These are phyloP conservation scores for Thumatha senex DNA, from an alignment of 2,888 invertebrate species.

Conservation along the genomic window DNA sequence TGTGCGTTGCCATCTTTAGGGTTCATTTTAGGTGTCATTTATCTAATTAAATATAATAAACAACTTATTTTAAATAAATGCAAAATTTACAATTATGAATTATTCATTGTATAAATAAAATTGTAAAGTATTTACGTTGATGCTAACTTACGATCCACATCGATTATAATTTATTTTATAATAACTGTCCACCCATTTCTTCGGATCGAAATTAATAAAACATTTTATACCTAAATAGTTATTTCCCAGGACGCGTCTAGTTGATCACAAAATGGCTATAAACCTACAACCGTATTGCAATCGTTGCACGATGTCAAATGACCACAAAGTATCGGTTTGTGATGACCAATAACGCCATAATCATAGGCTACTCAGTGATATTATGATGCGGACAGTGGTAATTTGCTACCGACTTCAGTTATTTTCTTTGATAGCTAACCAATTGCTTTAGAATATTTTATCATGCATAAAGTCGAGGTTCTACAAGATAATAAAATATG, in stretches of 20 bases:
- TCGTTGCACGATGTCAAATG: slow-evolving; percentile 47
- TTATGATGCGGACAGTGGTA: slow-evolving; percentile 38
- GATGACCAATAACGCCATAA: slow-evolving; percentile 51
- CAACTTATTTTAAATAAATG: too few relatives aligned
- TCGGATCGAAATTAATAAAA: slow-evolving; percentile 12
- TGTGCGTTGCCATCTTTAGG: too few relatives aligned
- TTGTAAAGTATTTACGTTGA: too few relatives aligned
- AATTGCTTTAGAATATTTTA: slow-evolving; percentile 19
- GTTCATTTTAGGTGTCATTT: too few relatives aligned
- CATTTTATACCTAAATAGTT: slow-evolving; percentile 11
- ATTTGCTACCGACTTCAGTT: slow-evolving; percentile 39
- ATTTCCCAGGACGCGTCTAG: slow-evolving; percentile 17
- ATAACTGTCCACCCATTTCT: background rate
- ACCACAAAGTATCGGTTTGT: slow-evolving; percentile 58
- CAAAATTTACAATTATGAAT: too few relatives aligned
- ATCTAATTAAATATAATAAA: too few relatives aligned
- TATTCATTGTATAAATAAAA: too few relatives aligned
- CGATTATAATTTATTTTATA: too few relatives aligned
- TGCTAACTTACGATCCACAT: too few relatives aligned
- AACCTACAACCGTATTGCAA: slow-evolving; percentile 40
- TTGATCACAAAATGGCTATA: slow-evolving; percentile 35
- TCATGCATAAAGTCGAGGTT: slow-evolving; percentile 27
- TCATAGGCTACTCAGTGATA: slow-evolving; percentile 35
- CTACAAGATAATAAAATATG: slow-evolving; percentile 18
- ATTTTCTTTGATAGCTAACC: slow-evolving; percentile 28